Base-by-base conservation (phyloP, 2,888 invertebrate species). In the Mythimna pallens region DNA sequence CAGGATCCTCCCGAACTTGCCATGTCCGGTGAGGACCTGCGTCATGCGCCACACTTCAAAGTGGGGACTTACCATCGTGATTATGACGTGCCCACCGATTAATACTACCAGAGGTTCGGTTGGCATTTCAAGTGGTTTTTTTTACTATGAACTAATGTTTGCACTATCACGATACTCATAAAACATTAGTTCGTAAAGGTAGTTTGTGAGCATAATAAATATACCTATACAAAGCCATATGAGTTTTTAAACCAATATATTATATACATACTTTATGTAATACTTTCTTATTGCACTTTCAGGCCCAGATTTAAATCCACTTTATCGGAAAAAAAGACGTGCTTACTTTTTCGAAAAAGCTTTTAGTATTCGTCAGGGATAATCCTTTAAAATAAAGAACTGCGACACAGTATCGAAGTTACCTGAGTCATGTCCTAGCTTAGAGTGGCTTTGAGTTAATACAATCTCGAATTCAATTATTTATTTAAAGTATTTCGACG, bases 351-450 rank as follows among this genome's bases (percentile, higher is more conserved):
- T 9, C n/a, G 22, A 55, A 47, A 58, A 55, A 57, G 8, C 64
- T 59, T 76, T 76, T 71, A 76, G 66, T 77, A 76, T 76, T 81
- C 62, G 58, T 64, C 65, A 58, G 22, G 22, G 30, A 61, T 71
- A 71, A 77, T 65, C 65, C 73, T 82, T 65, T 68, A 20, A 77
- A 81, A 72, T 65, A 65, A 68, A 68, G 50, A 43, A 58, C 54
- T 36, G 54, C 17, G 50, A 52, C 14, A 65, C 47, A 65, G 73
- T 47, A 66, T 65, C 52, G 25, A 34, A 78, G n/a, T 58, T 55
- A 59, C 40, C 47, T 63, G 25, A 68, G 17, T 50, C 30, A 30
- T 30, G 30, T 30, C 58, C 12, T 63, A 36, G 65, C 58, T 72
- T 43, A 50, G 47, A 50, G 14, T 61, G 54, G 30, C 52, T 76